Evolutionary conservation across 2,888 invertebrate species (phyloP).

Genomic region (Elegia similella): DNA sequence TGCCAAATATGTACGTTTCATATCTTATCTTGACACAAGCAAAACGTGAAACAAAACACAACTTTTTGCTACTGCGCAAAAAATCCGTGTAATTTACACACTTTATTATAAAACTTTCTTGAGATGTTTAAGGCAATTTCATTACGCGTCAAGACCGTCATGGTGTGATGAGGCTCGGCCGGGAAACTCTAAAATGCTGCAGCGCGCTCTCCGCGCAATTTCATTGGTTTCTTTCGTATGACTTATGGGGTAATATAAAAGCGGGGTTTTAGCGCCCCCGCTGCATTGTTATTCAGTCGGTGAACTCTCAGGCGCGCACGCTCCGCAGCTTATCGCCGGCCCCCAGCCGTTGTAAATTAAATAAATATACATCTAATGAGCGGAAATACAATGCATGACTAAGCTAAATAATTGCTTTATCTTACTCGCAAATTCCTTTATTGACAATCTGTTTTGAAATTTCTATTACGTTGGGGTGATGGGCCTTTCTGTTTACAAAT

Average conservation of each 20-base stretch:
- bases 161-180: slow-evolving; percentile 29
- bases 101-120: slow-evolving; percentile 32
- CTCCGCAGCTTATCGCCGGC: slow-evolving; percentile 74
- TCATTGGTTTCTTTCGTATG: slow-evolving; percentile 41
- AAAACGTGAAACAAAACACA: not conserved
- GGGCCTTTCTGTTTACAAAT: not conserved
- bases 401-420: slow-evolving; percentile 76
- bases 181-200: slow-evolving; percentile 47
- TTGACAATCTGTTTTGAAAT: slow-evolving; percentile 26
- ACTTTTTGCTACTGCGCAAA: not conserved
- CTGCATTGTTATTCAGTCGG: slow-evolving; percentile 78
- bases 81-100: slow-evolving; percentile 8
- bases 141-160: slow-evolving; percentile 47
- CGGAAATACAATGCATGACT: slow-evolving; percentile 78
- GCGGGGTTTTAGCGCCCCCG: slow-evolving; percentile 64
- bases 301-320: slow-evolving; percentile 70
- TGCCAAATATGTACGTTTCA: too few species aligned
- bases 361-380: slow-evolving; percentile 81
- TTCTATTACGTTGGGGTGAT: not conserved
- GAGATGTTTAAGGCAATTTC: slow-evolving; percentile 40
- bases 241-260: slow-evolving; percentile 42
- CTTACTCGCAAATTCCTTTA: slow-evolving; percentile 44
- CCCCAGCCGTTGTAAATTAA: slow-evolving; percentile 80
- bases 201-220: slow-evolving; percentile 24
- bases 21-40: too few species aligned